A percentile compares a stretch with the other conserved stretches of the same genome.
These are phyloP conservation scores for Falco punctatus DNA, from an alignment of 2,113 vertebrate species.

Conservation along the genomic window DNA sequence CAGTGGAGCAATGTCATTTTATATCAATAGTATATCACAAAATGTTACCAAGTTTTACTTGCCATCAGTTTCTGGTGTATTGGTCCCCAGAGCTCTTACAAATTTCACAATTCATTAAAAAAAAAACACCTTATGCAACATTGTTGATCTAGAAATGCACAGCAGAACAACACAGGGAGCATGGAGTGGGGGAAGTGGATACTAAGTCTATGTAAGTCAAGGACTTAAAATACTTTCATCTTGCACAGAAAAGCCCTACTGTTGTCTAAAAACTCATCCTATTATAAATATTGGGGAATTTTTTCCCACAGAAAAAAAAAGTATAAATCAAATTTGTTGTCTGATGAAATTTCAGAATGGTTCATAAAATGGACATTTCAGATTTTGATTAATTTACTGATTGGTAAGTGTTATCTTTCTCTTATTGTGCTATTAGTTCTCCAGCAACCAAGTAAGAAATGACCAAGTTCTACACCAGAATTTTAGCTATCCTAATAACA, in stretches of 20 bases:
- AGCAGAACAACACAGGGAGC: accelerated
- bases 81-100: not conserved
- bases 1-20: not conserved
- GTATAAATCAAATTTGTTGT: not conserved
- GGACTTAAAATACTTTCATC: not conserved
- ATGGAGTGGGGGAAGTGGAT: accelerated
- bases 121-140: not conserved
- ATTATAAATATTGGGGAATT: not conserved
- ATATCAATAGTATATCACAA: not conserved
- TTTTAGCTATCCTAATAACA: not conserved
- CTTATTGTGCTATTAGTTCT: not conserved
- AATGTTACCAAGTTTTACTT: not conserved
- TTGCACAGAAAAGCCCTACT: not conserved
- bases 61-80: not conserved
- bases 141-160: not conserved
- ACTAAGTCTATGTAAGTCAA: not conserved
- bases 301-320: not conserved
- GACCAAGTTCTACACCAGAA: not conserved
- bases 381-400: not conserved
- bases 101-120: not conserved
- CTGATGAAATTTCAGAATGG: not conserved
- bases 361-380: not conserved
- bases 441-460: not conserved
- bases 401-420: not conserved
- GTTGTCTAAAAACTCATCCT: not conserved